These are phyloP conservation scores for Ispidina lecontei DNA, from an alignment of 2,797 vertebrate genomes.

Conservation along the genomic window DNA sequence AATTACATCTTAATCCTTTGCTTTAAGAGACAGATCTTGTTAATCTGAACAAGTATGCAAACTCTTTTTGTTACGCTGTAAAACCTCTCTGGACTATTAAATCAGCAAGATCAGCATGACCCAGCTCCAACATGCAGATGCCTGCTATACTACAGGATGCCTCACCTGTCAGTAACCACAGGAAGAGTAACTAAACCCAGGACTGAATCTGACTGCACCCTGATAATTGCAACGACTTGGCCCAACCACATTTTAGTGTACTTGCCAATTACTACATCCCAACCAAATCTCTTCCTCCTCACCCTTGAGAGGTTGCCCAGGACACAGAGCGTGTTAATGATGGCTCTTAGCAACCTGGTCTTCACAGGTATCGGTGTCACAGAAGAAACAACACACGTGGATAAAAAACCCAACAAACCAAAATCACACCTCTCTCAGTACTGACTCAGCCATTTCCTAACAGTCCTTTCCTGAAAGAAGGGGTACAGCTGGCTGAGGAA, in stretches of 20 bases:
- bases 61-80: neutral
- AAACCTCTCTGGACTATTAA: neutral
- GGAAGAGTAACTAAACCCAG: neutral
- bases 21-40: neutral
- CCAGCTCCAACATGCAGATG: neutral
- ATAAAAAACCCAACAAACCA: neutral
- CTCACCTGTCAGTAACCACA: slow-evolving; percentile 20
- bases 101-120: neutral
- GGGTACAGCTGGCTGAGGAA: neutral
- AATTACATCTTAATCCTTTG: slow-evolving; percentile 9
- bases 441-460: neutral
- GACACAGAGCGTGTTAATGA: neutral
- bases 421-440: neutral
- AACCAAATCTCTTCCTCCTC: slow-evolving; percentile 1
- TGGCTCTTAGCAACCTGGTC: neutral
- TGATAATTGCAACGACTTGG: neutral
- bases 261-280: neutral
- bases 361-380: neutral
- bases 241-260: neutral
- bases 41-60: slow-evolving; percentile 1
- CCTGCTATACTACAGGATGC: neutral
- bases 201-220: neutral
- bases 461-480: neutral
- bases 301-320: neutral
- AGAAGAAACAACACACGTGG: neutral